Evolutionary conservation across 2,888 invertebrate species (phyloP).

Genomic region (Andrena hattorfiana): DNA sequence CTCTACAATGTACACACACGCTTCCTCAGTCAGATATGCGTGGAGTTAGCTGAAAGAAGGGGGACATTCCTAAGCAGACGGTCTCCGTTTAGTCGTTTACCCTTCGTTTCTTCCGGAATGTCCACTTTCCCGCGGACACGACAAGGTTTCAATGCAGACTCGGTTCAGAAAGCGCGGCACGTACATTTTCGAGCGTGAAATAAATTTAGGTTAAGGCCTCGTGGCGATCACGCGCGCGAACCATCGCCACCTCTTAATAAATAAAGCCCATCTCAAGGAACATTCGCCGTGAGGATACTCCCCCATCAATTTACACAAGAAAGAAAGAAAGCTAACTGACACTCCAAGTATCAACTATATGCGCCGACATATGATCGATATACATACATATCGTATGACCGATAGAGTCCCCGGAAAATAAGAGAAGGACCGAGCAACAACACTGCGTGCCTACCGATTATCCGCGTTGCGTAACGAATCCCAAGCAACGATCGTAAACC

Average conservation of each 20-base stretch:
- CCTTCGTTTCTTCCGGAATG: conserved; percentile 29
- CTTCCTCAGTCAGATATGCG: too few relatives aligned
- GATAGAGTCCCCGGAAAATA: not conserved
- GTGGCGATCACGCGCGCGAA: conserved; percentile 49
- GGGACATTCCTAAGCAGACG: not conserved
- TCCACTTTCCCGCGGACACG: conserved; percentile 30
- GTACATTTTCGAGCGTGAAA: conserved; percentile 68
- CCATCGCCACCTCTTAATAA: conserved; percentile 29
- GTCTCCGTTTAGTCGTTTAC: conserved; percentile 4
- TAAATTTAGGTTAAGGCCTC: conserved; percentile 79
- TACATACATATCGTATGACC: not conserved
- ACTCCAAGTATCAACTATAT: not conserved
- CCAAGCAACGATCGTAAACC: conserved; percentile 27
- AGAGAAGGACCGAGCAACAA: not conserved
- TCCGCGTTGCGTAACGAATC: conserved; percentile 33
- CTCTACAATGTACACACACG: too few relatives aligned
- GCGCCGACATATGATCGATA: not conserved
- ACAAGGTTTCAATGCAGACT: not conserved
- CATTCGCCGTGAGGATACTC: not conserved
- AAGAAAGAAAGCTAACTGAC: too few relatives aligned
- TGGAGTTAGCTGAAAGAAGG: not conserved
- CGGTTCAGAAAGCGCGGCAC: conserved; percentile 50
- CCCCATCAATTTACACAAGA: not conserved
- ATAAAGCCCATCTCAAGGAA: conserved; percentile 43
- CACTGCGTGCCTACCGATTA: conserved; percentile 8